Evolutionary conservation across 2,888 invertebrate species (phyloP).

Genomic region (Seira musarum): DNA sequence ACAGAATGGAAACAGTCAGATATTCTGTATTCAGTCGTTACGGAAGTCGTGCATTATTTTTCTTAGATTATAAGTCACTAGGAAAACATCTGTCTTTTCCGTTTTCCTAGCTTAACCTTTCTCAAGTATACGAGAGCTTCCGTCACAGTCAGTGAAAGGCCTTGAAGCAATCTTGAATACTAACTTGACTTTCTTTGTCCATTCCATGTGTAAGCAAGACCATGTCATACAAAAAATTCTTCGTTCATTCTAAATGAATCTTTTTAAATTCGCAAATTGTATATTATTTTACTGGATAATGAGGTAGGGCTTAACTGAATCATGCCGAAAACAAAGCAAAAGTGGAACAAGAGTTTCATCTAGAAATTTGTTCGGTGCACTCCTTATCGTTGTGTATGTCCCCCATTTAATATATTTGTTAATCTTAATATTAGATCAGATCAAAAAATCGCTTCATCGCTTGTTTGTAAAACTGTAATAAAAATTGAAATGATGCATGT

Average conservation of each 20-base stretch:
- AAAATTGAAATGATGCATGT: background rate
- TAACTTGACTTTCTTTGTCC: background rate
- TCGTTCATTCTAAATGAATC: background rate
- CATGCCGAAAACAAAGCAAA: background rate
- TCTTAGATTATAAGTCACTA: background rate
- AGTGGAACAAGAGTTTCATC: background rate
- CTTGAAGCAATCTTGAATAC: background rate
- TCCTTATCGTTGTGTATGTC: too few relatives aligned
- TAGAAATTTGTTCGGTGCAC: too few relatives aligned
- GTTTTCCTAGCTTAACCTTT: background rate
- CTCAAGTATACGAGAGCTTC: background rate
- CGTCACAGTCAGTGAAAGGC: background rate
- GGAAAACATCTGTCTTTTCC: background rate
- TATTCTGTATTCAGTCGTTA: conserved; percentile 16
- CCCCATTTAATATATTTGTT: too few relatives aligned
- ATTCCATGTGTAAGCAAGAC: background rate
- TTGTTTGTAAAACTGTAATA: background rate
- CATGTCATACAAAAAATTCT: background rate
- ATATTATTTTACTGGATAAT: too few relatives aligned
- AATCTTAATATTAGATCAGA: too few relatives aligned
- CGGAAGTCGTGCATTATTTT: conserved; percentile 15
- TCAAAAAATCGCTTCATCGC: too few relatives aligned
- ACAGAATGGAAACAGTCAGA: background rate
- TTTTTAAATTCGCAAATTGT: too few relatives aligned
- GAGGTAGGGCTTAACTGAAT: too few relatives aligned